Conservation (phyloP, 2,113 vertebrate species). For the Apeltes quadracus region DNA sequence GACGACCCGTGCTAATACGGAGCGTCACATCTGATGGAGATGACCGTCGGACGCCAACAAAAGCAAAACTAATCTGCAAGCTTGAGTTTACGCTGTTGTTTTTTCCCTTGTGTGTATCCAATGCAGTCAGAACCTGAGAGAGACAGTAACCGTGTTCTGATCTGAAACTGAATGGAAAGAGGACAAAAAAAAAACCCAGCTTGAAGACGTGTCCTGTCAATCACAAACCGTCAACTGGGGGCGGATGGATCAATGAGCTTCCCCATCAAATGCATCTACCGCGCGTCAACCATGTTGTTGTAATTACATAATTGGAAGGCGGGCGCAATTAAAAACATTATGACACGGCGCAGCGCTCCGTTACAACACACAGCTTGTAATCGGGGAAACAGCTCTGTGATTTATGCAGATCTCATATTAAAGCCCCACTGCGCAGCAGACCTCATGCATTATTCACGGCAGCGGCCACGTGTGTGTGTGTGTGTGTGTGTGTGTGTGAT, state of each 20-base stretch:
- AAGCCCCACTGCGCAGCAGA: slow-evolving; percentile 42
- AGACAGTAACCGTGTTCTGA: not conserved
- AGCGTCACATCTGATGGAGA: not conserved
- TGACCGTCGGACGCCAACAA: not conserved
- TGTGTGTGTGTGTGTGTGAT: slow-evolving; percentile 25
- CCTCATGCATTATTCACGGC: slow-evolving; percentile 67
- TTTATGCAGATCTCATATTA: slow-evolving; percentile 72
- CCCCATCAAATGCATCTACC: slow-evolving; percentile 15
- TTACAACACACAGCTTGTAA: slow-evolving; percentile 34
- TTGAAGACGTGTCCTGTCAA: not conserved
- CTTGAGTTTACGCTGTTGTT: not conserved
- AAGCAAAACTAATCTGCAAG: not conserved
- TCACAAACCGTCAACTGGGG: not conserved
- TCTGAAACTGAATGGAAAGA: not conserved
- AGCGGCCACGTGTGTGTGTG: slow-evolving; percentile 1
- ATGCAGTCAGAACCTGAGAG: not conserved
- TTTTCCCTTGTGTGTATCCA: not conserved
- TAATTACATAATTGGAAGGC: not conserved
- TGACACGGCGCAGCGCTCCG: not conserved
- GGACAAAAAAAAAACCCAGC: not conserved
- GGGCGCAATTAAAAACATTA: slow-evolving; percentile 35
- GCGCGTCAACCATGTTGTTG: slow-evolving; percentile 19
- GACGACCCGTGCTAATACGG: not conserved
- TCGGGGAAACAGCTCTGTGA: slow-evolving; percentile 48
- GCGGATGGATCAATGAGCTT: not conserved